Conservation (phyloP, 2,888 invertebrate genomes). For the Drosophila putrida region DNA sequence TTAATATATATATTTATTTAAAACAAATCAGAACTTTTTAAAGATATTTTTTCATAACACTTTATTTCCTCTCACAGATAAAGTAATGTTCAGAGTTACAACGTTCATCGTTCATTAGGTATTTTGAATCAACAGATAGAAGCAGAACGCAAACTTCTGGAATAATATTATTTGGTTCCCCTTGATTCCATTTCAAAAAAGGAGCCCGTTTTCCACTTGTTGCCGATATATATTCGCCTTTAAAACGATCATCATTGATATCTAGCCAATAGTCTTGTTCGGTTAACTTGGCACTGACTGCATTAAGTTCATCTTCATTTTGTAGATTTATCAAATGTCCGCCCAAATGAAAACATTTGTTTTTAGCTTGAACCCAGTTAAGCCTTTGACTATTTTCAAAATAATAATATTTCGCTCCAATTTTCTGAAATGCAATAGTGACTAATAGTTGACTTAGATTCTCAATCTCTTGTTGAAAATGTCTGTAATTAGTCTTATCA, state of each 20-base stretch:
- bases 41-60: background rate
- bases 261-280: constrained; percentile 5
- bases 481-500: background rate
- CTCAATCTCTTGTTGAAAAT: background rate
- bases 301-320: background rate
- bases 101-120: constrained; percentile 4
- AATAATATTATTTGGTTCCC: constrained; percentile 6
- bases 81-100: background rate
- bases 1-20: too few species aligned
- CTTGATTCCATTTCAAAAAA: background rate
- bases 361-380: background rate
- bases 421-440: constrained; percentile 7
- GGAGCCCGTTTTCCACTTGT: background rate
- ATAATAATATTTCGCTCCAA: constrained; percentile 13
- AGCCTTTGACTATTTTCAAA: background rate
- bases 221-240: constrained; percentile 2
- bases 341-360: background rate
- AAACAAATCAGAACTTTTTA: too few species aligned
- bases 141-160: constrained; percentile 9
- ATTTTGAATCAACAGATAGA: background rate
- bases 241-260: background rate
- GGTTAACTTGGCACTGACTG: background rate
- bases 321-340: constrained; percentile 12
- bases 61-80: constrained; percentile 9
- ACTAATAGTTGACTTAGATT: background rate